A percentile compares a stretch with the other conserved stretches of the same genome.
These are phyloP conservation scores for Galaxea fascicularis DNA, from an alignment of 92 coral and sea anemone genomes.

Conservation along the genomic window DNA sequence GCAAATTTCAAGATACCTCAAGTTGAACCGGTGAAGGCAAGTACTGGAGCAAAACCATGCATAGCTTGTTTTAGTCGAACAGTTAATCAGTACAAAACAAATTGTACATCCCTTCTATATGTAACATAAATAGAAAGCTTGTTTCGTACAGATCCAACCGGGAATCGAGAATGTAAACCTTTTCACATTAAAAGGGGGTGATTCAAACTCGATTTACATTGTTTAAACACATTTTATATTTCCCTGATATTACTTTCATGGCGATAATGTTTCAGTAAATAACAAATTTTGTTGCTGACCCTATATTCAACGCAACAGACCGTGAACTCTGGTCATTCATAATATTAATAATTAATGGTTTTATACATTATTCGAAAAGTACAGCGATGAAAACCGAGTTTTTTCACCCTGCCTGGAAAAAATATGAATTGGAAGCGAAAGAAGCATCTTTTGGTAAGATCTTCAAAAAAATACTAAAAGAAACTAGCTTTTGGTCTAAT, in stretches of 20 bases:
- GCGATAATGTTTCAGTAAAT: background rate
- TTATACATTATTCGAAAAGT: too few species aligned
- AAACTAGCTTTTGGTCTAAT: too few species aligned
- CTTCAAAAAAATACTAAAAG: too few species aligned
- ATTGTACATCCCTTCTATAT: background rate
- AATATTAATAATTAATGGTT: too few species aligned
- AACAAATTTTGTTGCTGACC: background rate
- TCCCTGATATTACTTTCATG: too few species aligned
- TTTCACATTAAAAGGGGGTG: background rate
- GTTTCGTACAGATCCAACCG: background rate
- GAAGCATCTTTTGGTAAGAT: too few species aligned
- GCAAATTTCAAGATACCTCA: conserved; percentile 67
- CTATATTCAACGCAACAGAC: background rate
- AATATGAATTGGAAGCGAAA: too few species aligned
- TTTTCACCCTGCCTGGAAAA: too few species aligned
- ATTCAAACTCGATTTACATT: background rate
- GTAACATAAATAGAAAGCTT: background rate
- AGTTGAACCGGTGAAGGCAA: conserved; percentile 83
- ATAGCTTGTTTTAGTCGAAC: background rate
- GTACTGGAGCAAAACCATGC: background rate
- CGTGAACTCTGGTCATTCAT: background rate
- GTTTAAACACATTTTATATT: too few species aligned
- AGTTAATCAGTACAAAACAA: background rate
- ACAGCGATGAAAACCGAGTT: background rate
- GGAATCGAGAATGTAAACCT: background rate